phyloP scores from a whole-genome alignment of 2,888 invertebrate genomes.

The Oligia strigilis region DNA sequence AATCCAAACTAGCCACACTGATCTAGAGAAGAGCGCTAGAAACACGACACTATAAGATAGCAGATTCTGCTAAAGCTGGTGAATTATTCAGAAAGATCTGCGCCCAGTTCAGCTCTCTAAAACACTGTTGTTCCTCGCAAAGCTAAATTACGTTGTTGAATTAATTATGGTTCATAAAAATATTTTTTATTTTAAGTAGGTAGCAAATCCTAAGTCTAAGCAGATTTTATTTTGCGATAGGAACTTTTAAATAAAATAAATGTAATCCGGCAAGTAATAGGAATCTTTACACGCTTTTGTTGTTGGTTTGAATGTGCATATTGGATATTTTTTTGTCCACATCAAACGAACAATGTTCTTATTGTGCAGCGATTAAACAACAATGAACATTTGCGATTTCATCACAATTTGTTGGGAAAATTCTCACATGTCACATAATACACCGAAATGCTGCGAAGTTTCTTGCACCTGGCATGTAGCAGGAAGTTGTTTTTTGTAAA shows the following conservation, averaged over 20 bases:
- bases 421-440: conserved; percentile 83
- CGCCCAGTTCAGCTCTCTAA: conserved; percentile 21
- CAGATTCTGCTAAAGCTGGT: conserved; percentile 27
- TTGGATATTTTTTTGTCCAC: conserved; percentile 70
- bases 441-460: conserved; percentile 62
- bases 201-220: not conserved
- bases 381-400: conserved; percentile 83
- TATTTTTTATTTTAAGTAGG: not conserved
- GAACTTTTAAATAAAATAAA: conserved; percentile 4
- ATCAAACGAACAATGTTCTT: conserved; percentile 80
- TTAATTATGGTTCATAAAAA: conserved; percentile 12
- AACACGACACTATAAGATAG: conserved; percentile 18
- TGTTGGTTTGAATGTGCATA: conserved; percentile 49
- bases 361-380: conserved; percentile 84
- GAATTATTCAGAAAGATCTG: conserved; percentile 35
- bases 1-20: not conserved
- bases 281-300: conserved; percentile 49
- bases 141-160: conserved; percentile 33
- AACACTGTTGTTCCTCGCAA: conserved; percentile 22
- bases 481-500: conserved; percentile 48
- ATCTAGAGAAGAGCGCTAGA: not conserved
- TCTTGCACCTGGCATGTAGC: conserved; percentile 74
- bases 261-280: conserved; percentile 29
- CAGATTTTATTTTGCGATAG: not conserved
- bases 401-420: conserved; percentile 83